Evolutionary conservation across 2,113 vertebrate species (phyloP).

Genomic region (Onychostruthus taczanowskii): DNA sequence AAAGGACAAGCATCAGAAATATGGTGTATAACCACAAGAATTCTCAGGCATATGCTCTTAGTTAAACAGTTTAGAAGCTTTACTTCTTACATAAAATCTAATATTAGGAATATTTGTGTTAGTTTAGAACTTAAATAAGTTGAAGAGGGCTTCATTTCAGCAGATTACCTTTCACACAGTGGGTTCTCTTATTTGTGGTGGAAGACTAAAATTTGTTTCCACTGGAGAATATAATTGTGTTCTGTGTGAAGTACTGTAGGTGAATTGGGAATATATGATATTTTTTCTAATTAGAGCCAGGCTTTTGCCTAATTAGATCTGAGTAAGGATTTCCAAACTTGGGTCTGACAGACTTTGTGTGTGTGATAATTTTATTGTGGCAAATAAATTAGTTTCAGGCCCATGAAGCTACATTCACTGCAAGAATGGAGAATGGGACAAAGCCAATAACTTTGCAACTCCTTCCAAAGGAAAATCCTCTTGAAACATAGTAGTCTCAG

Average conservation of each 20-base stretch:
- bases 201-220: constrained; percentile 32
- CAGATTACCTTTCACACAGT: neutral
- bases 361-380: constrained; percentile 39
- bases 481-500: neutral
- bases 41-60: constrained; percentile 42
- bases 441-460: neutral
- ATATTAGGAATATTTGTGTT: constrained; percentile 46
- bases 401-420: neutral
- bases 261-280: neutral
- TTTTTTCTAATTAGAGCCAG: constrained; percentile 34
- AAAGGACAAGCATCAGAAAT: constrained; percentile 27
- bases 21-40: constrained; percentile 56
- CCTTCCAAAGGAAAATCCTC: neutral
- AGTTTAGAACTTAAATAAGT: constrained; percentile 17
- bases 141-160: neutral
- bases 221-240: constrained; percentile 6
- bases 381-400: constrained; percentile 30
- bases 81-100: constrained; percentile 47
- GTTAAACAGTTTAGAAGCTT: constrained; percentile 29
- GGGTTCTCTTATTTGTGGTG: neutral
- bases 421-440: neutral
- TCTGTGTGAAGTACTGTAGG: neutral
- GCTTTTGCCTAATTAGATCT: constrained; percentile 11
- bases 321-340: constrained; percentile 7
- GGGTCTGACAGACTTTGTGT: neutral